These are phyloP conservation scores for Sus cebifrons DNA, from an alignment of 2,797 vertebrate species.

Conservation along the genomic window DNA sequence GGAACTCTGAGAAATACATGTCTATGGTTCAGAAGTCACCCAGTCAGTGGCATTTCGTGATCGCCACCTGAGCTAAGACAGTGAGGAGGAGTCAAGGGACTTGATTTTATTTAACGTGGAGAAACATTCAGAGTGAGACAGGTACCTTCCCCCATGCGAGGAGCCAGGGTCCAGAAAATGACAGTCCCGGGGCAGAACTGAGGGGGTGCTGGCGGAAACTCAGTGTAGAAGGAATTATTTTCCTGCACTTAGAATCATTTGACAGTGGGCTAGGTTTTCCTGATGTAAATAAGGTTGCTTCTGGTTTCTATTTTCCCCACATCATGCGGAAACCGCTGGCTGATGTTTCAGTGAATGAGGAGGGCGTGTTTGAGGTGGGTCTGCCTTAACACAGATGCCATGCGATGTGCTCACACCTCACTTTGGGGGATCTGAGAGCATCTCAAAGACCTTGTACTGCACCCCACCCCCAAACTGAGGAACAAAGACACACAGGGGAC, in stretches of 20 bases:
- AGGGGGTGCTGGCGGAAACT: background rate
- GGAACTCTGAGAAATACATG: background rate
- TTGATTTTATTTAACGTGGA: background rate
- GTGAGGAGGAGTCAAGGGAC: background rate
- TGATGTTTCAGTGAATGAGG: background rate
- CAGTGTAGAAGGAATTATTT: background rate
- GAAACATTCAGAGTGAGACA: background rate
- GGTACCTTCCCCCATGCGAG: background rate
- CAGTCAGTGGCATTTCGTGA: background rate
- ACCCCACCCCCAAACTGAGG: background rate
- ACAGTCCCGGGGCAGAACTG: background rate
- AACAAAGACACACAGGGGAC: background rate
- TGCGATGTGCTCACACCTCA: background rate
- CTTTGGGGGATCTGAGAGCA: background rate
- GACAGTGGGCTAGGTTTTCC: background rate
- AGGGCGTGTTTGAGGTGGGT: background rate
- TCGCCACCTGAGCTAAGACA: background rate
- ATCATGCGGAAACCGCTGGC: background rate
- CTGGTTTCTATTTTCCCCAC: background rate
- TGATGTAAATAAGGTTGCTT: background rate
- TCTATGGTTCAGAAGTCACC: background rate
- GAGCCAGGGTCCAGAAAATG: background rate
- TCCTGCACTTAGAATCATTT: background rate
- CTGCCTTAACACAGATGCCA: background rate
- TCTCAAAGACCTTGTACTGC: background rate